These are phyloP conservation scores for Megalops atlanticus DNA, from an alignment of 2,113 vertebrate genomes.

Conservation along the genomic window DNA sequence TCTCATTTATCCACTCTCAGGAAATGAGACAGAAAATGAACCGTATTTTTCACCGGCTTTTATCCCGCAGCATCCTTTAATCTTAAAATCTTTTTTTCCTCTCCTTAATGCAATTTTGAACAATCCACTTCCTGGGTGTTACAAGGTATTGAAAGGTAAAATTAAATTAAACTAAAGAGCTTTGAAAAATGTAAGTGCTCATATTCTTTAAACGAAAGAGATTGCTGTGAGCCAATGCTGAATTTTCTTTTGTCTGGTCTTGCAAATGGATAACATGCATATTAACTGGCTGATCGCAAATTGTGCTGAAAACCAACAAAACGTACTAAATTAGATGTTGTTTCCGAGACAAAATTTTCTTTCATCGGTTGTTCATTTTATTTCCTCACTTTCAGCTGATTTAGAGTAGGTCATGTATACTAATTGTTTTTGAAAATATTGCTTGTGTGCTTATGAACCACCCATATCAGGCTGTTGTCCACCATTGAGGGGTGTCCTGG, in stretches of 20 bases:
- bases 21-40: conserved; percentile 56
- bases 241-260: conserved; percentile 52
- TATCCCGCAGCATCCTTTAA: conserved; percentile 64
- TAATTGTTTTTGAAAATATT: background rate
- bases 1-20: conserved; percentile 10
- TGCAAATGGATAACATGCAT: conserved; percentile 62
- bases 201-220: conserved; percentile 51
- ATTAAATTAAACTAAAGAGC: conserved; percentile 78
- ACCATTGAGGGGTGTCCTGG: background rate
- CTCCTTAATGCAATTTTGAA: conserved; percentile 68
- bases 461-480: background rate
- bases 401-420: conserved; percentile 36
- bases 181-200: conserved; percentile 73
- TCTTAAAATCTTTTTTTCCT: conserved; percentile 66
- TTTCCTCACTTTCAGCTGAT: conserved; percentile 82
- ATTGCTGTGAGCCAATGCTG: conserved; percentile 75
- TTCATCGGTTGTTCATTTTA: conserved; percentile 79
- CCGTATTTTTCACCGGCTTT: conserved; percentile 67
- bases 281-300: conserved; percentile 66
- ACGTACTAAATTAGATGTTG: conserved; percentile 69
- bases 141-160: conserved; percentile 74
- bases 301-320: conserved; percentile 66
- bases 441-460: background rate
- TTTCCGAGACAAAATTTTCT: conserved; percentile 63
- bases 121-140: conserved; percentile 71